phyloP scores from a whole-genome alignment of 2,113 vertebrate species.

The Chaenocephalus aceratus region DNA sequence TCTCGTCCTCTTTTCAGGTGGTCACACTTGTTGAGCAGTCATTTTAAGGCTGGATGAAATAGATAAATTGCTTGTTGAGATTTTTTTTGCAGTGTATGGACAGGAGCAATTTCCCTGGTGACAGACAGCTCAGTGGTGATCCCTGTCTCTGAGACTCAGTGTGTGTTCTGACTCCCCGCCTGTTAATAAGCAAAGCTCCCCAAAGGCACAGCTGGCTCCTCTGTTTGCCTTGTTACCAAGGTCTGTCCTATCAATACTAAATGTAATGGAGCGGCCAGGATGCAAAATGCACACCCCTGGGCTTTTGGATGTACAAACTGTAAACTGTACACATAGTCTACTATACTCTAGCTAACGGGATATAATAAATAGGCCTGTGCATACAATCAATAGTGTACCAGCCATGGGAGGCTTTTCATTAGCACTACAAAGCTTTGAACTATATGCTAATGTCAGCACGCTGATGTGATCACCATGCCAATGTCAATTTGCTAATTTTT shows the following conservation, averaged over 20 bases:
- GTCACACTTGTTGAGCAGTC: slow-evolving; percentile 12
- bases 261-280: slow-evolving; percentile 55
- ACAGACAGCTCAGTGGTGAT: slow-evolving; percentile 66
- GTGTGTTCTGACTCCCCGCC: slow-evolving; percentile 66
- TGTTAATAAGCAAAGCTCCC: slow-evolving; percentile 74
- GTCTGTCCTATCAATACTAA: slow-evolving; percentile 57
- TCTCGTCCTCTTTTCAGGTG: slow-evolving; percentile 15
- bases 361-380: slow-evolving; percentile 8
- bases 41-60: slow-evolving; percentile 21
- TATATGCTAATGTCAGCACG: not conserved
- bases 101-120: slow-evolving; percentile 57
- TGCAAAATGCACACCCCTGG: slow-evolving; percentile 30
- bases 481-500: not conserved
- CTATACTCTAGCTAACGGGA: not conserved
- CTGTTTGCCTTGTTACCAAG: slow-evolving; percentile 65
- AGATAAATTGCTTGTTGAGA: slow-evolving; percentile 21
- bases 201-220: slow-evolving; percentile 66
- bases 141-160: slow-evolving; percentile 54
- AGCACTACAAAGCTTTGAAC: not conserved
- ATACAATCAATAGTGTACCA: not conserved
- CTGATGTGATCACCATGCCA: not conserved
- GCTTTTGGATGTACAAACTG: slow-evolving; percentile 5
- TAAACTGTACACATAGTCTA: not conserved
- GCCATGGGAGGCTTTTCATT: not conserved
- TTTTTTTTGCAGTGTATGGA: slow-evolving; percentile 16